These are phyloP conservation scores for Julus scandinavius DNA, from an alignment of 2,888 invertebrate genomes.

Conservation along the genomic window DNA sequence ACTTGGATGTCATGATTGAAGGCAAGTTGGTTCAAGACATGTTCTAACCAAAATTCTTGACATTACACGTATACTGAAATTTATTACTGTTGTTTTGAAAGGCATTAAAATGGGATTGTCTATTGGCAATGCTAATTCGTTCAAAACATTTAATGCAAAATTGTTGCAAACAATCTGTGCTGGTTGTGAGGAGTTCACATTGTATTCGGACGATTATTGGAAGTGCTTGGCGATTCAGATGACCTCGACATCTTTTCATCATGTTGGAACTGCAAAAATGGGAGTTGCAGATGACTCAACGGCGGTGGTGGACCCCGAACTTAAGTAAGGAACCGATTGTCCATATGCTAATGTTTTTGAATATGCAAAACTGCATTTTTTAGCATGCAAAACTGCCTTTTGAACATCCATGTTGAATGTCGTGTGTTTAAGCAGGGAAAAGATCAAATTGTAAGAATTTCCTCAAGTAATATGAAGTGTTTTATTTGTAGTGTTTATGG, in stretches of 20 bases:
- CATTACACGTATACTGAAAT: neutral
- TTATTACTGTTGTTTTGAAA: neutral
- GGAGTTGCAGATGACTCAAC: constrained; percentile 52
- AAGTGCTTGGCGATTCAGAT: neutral
- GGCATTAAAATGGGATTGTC: constrained; percentile 22
- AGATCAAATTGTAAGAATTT: neutral
- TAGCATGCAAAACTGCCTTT: too few relatives aligned
- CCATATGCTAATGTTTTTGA: too few relatives aligned
- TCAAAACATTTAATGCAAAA: neutral
- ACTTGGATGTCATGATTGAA: neutral
- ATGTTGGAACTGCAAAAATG: constrained; percentile 48
- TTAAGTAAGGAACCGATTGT: constrained; percentile 49
- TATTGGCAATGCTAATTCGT: constrained; percentile 25
- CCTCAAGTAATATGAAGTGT: constrained; percentile 54
- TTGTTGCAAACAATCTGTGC: neutral
- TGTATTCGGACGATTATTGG: constrained; percentile 26
- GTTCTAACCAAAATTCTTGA: neutral
- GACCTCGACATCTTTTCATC: neutral
- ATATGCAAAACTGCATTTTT: too few relatives aligned
- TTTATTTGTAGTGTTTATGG: constrained; percentile 73
- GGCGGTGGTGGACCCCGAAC: constrained; percentile 55
- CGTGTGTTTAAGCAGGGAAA: neutral
- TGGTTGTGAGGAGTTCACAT: neutral
- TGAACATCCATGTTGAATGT: too few relatives aligned
- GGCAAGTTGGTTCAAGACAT: neutral